These are phyloP conservation scores for Sebastes minor DNA, from an alignment of 2,797 vertebrate genomes.

Conservation along the genomic window DNA sequence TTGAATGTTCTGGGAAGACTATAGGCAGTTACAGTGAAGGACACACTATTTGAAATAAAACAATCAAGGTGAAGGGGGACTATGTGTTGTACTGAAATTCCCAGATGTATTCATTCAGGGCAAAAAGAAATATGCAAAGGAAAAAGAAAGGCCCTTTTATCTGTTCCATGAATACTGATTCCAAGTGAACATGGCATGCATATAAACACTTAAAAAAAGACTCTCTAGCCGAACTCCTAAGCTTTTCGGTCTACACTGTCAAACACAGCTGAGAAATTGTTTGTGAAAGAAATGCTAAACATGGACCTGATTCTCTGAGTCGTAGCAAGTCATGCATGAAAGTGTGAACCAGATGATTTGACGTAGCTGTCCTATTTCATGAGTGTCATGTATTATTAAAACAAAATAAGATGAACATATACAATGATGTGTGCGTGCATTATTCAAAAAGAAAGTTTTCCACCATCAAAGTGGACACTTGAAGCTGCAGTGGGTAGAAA, in stretches of 20 bases:
- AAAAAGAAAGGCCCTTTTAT: not conserved
- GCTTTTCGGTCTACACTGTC: not conserved
- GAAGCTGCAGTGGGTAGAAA: not conserved
- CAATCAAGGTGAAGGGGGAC: not conserved
- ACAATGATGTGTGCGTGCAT: not conserved
- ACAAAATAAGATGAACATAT: slow-evolving; percentile 11
- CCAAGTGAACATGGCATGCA: not conserved
- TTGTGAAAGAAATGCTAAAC: not conserved
- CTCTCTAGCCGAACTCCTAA: not conserved
- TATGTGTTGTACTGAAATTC: not conserved
- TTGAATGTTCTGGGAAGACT: not conserved
- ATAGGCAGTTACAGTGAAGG: not conserved
- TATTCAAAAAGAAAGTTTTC: slow-evolving; percentile 18
- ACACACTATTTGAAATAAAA: not conserved
- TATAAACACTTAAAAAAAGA: not conserved
- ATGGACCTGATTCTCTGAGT: not conserved
- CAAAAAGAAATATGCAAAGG: not conserved
- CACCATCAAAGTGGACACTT: not conserved
- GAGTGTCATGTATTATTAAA: slow-evolving; percentile 30
- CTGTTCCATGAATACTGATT: not conserved
- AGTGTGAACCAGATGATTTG: not conserved
- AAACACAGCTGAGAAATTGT: not conserved
- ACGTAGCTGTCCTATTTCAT: not conserved
- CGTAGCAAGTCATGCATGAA: not conserved
- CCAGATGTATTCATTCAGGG: not conserved